These are phyloP conservation scores for Helicoverpa assulta DNA, from an alignment of 2,888 invertebrate species.

Conservation along the genomic window DNA sequence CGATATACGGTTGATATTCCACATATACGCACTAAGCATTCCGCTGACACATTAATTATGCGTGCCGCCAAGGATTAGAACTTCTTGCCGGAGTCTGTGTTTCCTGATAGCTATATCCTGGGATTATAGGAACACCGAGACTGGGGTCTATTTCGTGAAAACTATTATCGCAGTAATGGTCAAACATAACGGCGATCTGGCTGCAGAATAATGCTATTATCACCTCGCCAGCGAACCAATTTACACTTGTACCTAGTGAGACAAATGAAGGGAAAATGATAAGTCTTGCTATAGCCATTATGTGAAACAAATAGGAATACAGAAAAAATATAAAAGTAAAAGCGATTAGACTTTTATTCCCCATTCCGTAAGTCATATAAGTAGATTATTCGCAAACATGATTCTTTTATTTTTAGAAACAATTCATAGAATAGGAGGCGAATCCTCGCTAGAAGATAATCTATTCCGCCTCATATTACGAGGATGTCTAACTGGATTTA, in stretches of 20 bases:
- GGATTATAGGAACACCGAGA: neutral
- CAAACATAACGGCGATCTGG: neutral
- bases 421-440: slow-evolving; percentile 29
- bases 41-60: slow-evolving; percentile 27
- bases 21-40: slow-evolving; percentile 15
- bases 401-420: slow-evolving; percentile 21
- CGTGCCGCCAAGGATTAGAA: neutral
- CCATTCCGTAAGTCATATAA: slow-evolving; percentile 8
- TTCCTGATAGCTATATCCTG: slow-evolving; percentile 4
- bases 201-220: slow-evolving; percentile 11
- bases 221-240: neutral
- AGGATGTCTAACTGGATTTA: slow-evolving; percentile 1
- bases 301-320: slow-evolving; percentile 16
- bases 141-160: neutral
- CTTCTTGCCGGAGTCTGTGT: neutral
- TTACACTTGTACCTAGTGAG: slow-evolving; percentile 18
- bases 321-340: too few species aligned
- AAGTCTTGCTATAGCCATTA: slow-evolving; percentile 10
- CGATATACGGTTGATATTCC: slow-evolving; percentile 32
- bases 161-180: slow-evolving; percentile 1
- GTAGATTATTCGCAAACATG: slow-evolving; percentile 31
- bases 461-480: neutral
- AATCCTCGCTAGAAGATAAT: slow-evolving; percentile 10
- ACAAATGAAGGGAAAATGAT: neutral
- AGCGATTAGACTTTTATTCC: too few species aligned